A percentile compares a stretch with the other conserved stretches of the same genome.
These are phyloP conservation scores for Lasiommata megera DNA, from an alignment of 2,888 invertebrate genomes.

Conservation along the genomic window DNA sequence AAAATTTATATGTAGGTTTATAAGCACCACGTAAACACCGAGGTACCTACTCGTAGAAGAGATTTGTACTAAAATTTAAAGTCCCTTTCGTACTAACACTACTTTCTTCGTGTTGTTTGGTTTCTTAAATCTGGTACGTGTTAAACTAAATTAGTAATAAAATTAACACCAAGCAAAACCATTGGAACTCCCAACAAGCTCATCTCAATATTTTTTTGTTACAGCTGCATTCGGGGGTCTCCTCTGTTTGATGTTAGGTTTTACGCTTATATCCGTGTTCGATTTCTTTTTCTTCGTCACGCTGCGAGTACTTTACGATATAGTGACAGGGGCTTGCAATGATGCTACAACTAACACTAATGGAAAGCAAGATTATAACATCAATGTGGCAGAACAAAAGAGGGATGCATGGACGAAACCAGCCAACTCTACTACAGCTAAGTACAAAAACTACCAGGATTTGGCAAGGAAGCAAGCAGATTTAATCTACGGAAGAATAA, in stretches of 20 bases:
- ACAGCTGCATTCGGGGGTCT: slow-evolving; percentile 87
- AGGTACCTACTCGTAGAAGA: no score
- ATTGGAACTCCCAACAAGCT: no score
- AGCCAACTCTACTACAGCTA: not conserved
- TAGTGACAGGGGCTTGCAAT: slow-evolving; percentile 4
- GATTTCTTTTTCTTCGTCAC: slow-evolving; percentile 84
- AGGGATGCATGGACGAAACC: slow-evolving; percentile 13
- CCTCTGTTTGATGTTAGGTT: slow-evolving; percentile 85
- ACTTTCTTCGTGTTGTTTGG: no score
- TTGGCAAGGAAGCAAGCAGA: slow-evolving; percentile 2
- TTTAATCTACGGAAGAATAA: not conserved
- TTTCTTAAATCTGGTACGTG: no score
- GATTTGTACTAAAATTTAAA: no score
- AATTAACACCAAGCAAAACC: no score
- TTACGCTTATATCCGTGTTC: slow-evolving; percentile 85
- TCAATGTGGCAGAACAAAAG: slow-evolving; percentile 26
- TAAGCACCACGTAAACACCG: no score
- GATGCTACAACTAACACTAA: not conserved
- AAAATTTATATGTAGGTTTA: no score
- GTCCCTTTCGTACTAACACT: no score
- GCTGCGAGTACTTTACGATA: slow-evolving; percentile 72
- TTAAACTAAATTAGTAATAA: no score
- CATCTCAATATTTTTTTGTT: slow-evolving; percentile 47
- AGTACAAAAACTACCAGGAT: not conserved
- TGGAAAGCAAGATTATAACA: slow-evolving; percentile 8